Evolutionary conservation across 1,140 invertebrate species (phyloP).

Genomic region (Pseudomyrmex pallidus): DNA sequence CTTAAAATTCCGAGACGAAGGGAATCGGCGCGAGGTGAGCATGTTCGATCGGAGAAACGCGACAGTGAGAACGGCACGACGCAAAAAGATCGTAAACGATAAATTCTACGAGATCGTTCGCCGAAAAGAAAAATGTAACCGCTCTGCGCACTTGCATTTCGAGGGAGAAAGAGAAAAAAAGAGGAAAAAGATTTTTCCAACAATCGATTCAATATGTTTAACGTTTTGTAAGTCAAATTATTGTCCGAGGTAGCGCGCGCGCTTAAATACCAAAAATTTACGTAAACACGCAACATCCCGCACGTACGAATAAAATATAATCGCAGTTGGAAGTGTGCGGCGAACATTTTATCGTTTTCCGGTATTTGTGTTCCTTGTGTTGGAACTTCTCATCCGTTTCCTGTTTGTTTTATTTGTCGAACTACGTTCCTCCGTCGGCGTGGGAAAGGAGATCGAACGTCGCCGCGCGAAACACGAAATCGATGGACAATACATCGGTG

Average conservation of each 20-base stretch:
- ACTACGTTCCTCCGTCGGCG: neutral
- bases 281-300: too few relatives aligned
- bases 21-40: neutral
- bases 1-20: slow-evolving; percentile 12
- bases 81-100: slow-evolving; percentile 31
- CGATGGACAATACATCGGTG: slow-evolving; percentile 3
- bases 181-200: neutral
- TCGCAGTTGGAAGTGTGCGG: neutral
- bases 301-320: too few relatives aligned
- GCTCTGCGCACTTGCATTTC: neutral
- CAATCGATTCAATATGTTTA: neutral
- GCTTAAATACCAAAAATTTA: too few relatives aligned
- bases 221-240: neutral
- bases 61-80: neutral
- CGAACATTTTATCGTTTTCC: slow-evolving; percentile 2
- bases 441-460: slow-evolving; percentile 20
- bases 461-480: neutral
- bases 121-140: too few relatives aligned
- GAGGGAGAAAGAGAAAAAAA: neutral
- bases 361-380: neutral
- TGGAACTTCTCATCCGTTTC: neutral
- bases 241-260: neutral
- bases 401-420: slow-evolving; percentile 20
- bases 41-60: slow-evolving; percentile 9
- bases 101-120: slow-evolving; percentile 15